phyloP scores from a whole-genome alignment of 1,140 invertebrate species.

The Drosophila oshimai region DNA sequence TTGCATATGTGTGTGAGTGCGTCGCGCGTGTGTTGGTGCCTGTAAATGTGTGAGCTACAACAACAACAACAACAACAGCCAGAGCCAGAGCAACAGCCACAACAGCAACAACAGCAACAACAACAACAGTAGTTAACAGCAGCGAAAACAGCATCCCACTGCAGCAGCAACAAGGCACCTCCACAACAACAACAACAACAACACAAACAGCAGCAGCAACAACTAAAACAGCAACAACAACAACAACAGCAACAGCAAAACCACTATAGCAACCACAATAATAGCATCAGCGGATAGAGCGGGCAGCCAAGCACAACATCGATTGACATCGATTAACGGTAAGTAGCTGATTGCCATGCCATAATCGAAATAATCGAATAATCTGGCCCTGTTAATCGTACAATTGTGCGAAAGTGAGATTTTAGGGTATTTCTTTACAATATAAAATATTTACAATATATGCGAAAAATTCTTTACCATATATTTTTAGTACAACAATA shows the following conservation, averaged over 20 bases:
- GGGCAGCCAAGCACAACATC: conserved; percentile 59
- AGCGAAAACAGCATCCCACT: conserved; percentile 23
- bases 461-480: too few relatives aligned
- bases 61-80: conserved; percentile 20
- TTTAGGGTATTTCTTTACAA: too few relatives aligned
- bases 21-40: conserved; percentile 60
- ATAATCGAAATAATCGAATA: conserved; percentile 5
- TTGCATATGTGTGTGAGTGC: conserved; percentile 47
- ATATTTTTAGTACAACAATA: too few relatives aligned
- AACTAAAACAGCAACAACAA: conserved; percentile 26
- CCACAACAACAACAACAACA: conserved; percentile 13
- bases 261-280: conserved; percentile 28
- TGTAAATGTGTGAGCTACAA: conserved; percentile 56
- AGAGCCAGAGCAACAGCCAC: conserved; percentile 10
- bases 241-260: conserved; percentile 14
- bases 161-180: too few relatives aligned
- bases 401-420: too few relatives aligned
- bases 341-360: conserved; percentile 1
- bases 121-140: conserved; percentile 40
- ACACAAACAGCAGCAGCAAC: conserved; percentile 7
- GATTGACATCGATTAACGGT: conserved; percentile 79
- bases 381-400: too few relatives aligned
- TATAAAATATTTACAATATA: too few relatives aligned
- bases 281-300: conserved; percentile 39
- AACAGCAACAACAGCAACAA: conserved; percentile 24